These are phyloP conservation scores for Watsonalla binaria DNA, from an alignment of 2,888 invertebrate genomes.

Conservation along the genomic window DNA sequence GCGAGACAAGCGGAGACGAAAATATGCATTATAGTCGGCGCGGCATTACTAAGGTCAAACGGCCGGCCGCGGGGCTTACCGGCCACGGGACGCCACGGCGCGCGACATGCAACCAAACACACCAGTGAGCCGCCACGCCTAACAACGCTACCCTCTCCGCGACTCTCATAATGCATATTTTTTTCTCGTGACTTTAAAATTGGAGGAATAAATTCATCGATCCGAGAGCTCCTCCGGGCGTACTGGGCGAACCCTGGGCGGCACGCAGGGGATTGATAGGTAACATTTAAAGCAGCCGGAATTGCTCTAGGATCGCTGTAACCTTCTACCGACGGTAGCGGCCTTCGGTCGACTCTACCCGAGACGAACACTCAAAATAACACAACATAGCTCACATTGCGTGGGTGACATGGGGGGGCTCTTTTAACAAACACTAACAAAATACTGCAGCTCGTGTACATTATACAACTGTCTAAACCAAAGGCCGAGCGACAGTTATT, in stretches of 20 bases:
- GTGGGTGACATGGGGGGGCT: neutral
- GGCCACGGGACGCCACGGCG: constrained; percentile 40
- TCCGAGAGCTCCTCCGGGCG: constrained; percentile 5
- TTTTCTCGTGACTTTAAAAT: constrained; percentile 31
- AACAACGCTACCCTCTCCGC: constrained; percentile 1
- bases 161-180: constrained; percentile 65
- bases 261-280: too few species aligned
- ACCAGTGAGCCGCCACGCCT: constrained; percentile 41
- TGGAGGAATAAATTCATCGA: constrained; percentile 10
- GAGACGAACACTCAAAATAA: neutral
- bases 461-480: too few species aligned
- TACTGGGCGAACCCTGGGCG: too few species aligned
- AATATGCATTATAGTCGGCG: constrained; percentile 67
- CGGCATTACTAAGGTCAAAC: constrained; percentile 73
- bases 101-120: constrained; percentile 68
- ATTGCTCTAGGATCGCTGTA: neutral
- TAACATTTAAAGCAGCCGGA: too few species aligned
- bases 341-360: neutral
- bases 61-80: constrained; percentile 53
- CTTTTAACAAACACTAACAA: too few species aligned
- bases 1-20: constrained; percentile 46
- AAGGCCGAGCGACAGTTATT: too few species aligned
- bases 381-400: neutral
- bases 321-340: neutral
- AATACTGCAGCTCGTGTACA: too few species aligned